Percentiles rank a stretch among this genome's conserved stretches.
phyloP scores from a whole-genome alignment of 2,888 invertebrate genomes.

The Agonopterix arenella region DNA sequence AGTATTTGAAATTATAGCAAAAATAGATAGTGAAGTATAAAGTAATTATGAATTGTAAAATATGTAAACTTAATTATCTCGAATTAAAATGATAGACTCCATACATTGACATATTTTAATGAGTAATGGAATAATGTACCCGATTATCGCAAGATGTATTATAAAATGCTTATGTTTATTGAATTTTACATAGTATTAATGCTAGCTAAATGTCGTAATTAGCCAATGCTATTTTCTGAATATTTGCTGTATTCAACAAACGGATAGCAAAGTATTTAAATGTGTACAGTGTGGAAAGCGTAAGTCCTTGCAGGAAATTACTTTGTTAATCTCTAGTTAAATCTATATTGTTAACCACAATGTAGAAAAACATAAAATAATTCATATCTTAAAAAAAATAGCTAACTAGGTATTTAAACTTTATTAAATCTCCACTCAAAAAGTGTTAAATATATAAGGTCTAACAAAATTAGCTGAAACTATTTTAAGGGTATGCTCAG shows the following conservation, averaged over 20 bases:
- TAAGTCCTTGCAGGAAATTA: slow-evolving; percentile 8
- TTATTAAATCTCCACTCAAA: no score
- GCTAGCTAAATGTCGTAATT: slow-evolving; percentile 71
- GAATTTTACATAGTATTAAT: slow-evolving; percentile 61
- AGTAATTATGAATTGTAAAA: slow-evolving; percentile 53
- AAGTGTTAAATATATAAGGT: no score
- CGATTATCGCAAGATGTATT: slow-evolving; percentile 57
- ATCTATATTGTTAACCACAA: no score
- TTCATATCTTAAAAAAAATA: no score
- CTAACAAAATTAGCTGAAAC: no score
- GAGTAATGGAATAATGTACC: slow-evolving; percentile 41
- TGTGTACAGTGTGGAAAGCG: slow-evolving; percentile 9
- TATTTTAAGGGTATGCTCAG: no score
- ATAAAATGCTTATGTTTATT: slow-evolving; percentile 58
- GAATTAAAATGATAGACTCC: slow-evolving; percentile 17
- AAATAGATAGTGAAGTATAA: slow-evolving; percentile 45
- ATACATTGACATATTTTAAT: slow-evolving; percentile 26
- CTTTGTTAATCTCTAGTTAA: background rate
- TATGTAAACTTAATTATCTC: slow-evolving; percentile 58
- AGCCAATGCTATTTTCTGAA: slow-evolving; percentile 75
- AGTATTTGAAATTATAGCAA: slow-evolving; percentile 68
- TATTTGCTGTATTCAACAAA: slow-evolving; percentile 63
- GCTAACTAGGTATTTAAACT: no score
- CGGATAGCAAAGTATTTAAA: slow-evolving; percentile 68
- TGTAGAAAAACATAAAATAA: no score